Conservation (phyloP, 2,797 vertebrate species). For the Nannoperca australis region DNA sequence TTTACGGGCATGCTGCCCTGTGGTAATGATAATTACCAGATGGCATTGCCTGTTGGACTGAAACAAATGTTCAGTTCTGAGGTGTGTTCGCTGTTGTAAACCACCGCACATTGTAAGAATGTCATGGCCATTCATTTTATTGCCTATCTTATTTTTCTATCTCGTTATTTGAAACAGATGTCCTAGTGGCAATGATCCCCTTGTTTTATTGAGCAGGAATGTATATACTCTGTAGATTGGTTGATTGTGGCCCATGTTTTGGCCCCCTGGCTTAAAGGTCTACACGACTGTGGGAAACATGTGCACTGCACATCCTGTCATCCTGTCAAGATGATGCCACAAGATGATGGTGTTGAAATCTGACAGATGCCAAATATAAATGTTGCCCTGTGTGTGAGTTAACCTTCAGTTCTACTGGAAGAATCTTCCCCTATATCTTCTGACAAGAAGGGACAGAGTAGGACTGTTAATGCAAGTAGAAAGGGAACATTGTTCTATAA, state of each 20-base stretch:
- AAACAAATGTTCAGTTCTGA: constrained; percentile 32
- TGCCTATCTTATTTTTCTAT: background rate
- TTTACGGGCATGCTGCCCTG: constrained; percentile 33
- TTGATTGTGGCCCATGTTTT: constrained; percentile 18
- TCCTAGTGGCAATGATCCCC: constrained; percentile 5
- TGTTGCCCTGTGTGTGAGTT: constrained; percentile 43
- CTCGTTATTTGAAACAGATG: constrained; percentile 18
- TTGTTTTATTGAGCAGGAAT: background rate
- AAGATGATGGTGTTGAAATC: constrained; percentile 59
- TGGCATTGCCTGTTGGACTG: constrained; percentile 38
- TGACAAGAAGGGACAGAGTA: background rate
- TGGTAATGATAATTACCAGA: constrained; percentile 55
- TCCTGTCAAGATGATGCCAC: constrained; percentile 65
- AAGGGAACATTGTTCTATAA: background rate
- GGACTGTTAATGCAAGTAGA: background rate
- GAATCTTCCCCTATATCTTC: background rate
- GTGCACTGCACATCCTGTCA: constrained; percentile 38
- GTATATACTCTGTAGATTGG: background rate
- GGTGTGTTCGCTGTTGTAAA: background rate
- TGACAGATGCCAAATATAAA: constrained; percentile 79
- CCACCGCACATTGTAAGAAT: background rate
- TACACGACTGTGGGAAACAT: constrained; percentile 23
- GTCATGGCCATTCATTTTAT: background rate
- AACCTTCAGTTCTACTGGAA: constrained; percentile 53
- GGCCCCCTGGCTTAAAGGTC: constrained; percentile 24